Conservation (phyloP, 2,888 invertebrate genomes). For the Xestia c-nigrum region DNA sequence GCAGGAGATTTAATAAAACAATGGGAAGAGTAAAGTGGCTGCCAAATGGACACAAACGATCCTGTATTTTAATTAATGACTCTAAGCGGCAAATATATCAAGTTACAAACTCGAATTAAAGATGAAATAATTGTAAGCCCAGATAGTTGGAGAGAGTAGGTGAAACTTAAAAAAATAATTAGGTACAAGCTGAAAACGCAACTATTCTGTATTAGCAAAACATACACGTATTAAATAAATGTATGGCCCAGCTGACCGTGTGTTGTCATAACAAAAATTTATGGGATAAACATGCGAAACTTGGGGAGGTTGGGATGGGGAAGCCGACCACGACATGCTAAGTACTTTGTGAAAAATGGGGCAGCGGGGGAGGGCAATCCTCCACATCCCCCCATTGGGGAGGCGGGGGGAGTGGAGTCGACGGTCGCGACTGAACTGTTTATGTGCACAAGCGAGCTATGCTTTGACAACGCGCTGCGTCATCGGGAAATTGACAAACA, state of each 20-base stretch:
- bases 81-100: conserved; percentile 60
- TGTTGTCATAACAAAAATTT: conserved; percentile 82
- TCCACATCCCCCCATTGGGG: conserved; percentile 53
- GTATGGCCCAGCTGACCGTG: conserved; percentile 80
- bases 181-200: conserved; percentile 9
- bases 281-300: conserved; percentile 80
- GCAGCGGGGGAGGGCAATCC: conserved; percentile 68
- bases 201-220: conserved; percentile 43
- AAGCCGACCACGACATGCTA: conserved; percentile 76
- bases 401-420: conserved; percentile 65
- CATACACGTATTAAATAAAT: conserved; percentile 50
- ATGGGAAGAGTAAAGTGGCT: conserved; percentile 41
- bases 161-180: conserved; percentile 27
- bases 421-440: conserved; percentile 80
- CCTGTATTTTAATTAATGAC: conserved; percentile 69
- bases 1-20: conserved; percentile 67
- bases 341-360: conserved; percentile 84
- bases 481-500: conserved; percentile 86
- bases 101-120: conserved; percentile 60
- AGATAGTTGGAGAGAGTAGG: conserved; percentile 24
- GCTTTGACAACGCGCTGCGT: conserved; percentile 84
- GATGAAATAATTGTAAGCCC: conserved; percentile 16
- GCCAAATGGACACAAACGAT: conserved; percentile 58
- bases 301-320: conserved; percentile 73
- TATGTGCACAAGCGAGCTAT: conserved; percentile 83